Percentiles rank a stretch among this genome's conserved stretches.
Conservation (phyloP, 2,797 vertebrate genomes). For the Hippoglossus hippoglossus region DNA sequence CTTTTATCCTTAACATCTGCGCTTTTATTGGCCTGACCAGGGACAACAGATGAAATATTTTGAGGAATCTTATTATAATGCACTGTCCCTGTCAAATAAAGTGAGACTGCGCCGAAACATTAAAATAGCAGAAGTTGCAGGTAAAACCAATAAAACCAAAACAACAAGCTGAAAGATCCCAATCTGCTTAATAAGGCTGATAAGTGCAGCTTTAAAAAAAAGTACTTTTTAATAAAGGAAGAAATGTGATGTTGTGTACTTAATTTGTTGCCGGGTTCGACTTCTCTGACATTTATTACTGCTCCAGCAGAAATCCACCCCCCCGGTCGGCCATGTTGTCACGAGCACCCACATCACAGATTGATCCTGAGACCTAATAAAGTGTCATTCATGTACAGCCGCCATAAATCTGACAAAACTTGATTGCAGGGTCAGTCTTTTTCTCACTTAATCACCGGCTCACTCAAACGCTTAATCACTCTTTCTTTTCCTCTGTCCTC, state of each 20-base stretch:
- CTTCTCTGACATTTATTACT: slow-evolving; percentile 25
- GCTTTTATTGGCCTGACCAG: no score
- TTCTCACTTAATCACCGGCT: slow-evolving; percentile 58
- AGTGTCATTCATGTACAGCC: slow-evolving; percentile 38
- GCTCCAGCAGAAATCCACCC: slow-evolving; percentile 3
- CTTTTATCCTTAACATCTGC: no score
- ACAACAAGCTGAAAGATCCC: neutral
- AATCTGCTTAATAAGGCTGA: neutral
- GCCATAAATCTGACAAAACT: slow-evolving; percentile 55
- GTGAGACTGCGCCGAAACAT: no score
- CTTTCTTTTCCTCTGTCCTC: neutral
- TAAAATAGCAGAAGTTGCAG: no score
- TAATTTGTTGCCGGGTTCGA: neutral
- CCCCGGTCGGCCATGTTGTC: slow-evolving; percentile 35
- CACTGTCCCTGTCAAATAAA: no score
- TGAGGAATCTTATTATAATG: no score
- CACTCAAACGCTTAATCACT: slow-evolving; percentile 37
- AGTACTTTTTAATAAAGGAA: no score
- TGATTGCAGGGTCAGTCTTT: slow-evolving; percentile 57
- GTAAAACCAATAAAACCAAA: neutral
- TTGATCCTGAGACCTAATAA: slow-evolving; percentile 57
- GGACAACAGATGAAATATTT: no score
- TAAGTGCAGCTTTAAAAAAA: no score
- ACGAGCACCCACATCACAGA: slow-evolving; percentile 42
- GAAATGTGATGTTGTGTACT: no score